A percentile compares a stretch with the other conserved stretches of the same genome.
phyloP scores from a whole-genome alignment of 2,888 invertebrate species.

The Heliothis peltigera region DNA sequence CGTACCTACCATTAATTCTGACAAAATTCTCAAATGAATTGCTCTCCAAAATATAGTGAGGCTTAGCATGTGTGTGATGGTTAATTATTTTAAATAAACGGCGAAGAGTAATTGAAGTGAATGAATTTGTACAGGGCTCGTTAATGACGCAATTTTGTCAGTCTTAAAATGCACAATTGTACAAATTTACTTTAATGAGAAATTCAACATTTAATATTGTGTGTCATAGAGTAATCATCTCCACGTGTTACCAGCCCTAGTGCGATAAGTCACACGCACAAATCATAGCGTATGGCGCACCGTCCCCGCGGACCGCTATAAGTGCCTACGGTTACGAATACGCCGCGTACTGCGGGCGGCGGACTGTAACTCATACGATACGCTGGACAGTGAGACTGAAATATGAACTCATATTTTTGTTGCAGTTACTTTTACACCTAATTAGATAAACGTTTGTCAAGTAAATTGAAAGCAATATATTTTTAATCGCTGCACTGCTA shows the following conservation, averaged over 20 bases:
- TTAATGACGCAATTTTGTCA: background rate
- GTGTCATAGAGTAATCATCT: no score
- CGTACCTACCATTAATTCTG: background rate
- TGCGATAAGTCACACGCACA: constrained; percentile 50
- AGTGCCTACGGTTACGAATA: constrained; percentile 27
- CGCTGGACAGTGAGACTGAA: background rate
- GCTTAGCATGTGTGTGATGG: background rate
- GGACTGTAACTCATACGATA: constrained; percentile 7
- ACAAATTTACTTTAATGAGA: no score
- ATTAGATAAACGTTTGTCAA: background rate
- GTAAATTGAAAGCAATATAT: no score
- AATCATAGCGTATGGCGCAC: constrained; percentile 56
- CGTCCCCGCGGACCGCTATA: constrained; percentile 35
- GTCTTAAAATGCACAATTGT: no score
- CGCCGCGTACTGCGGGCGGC: constrained; percentile 13
- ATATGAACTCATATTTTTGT: constrained; percentile 6
- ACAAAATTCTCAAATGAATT: background rate
- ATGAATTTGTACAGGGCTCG: background rate
- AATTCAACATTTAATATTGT: no score
- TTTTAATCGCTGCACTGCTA: no score
- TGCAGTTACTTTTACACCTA: background rate
- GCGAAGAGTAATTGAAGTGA: no score
- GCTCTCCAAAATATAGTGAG: background rate
- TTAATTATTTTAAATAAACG: no score
- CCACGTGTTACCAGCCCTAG: constrained; percentile 33